Conservation (phyloP, 2,113 vertebrate species). For the Emydura subglobosa region DNA sequence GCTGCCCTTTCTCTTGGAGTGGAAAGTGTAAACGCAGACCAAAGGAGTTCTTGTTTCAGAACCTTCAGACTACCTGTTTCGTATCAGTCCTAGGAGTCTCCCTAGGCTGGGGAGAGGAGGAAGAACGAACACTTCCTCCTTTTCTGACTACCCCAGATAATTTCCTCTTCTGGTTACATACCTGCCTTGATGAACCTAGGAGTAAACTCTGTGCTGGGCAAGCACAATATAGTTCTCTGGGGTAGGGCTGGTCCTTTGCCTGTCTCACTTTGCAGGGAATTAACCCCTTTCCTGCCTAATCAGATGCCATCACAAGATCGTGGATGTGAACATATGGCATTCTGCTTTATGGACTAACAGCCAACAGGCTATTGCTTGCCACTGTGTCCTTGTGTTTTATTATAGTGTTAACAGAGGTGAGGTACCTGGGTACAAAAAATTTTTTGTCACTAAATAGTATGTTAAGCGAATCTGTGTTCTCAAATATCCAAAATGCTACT, state of each 20-base stretch:
- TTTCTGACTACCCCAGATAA: neutral
- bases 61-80: neutral
- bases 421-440: neutral
- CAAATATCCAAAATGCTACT: neutral
- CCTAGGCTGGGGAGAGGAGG: neutral
- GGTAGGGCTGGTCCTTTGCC: neutral
- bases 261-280: neutral
- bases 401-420: neutral
- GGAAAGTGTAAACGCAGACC: neutral
- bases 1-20: neutral
- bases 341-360: neutral
- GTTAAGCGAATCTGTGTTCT: neutral
- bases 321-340: neutral
- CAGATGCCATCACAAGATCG: neutral
- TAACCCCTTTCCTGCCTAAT: neutral
- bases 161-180: neutral
- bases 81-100: neutral
- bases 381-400: neutral
- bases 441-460: neutral
- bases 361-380: neutral
- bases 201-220: accelerated
- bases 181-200: neutral
- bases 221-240: neutral
- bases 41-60: neutral
- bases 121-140: neutral